Evolutionary conservation across 1,140 invertebrate genomes (phyloP).

Genomic region (Ridgeia piscesae): DNA sequence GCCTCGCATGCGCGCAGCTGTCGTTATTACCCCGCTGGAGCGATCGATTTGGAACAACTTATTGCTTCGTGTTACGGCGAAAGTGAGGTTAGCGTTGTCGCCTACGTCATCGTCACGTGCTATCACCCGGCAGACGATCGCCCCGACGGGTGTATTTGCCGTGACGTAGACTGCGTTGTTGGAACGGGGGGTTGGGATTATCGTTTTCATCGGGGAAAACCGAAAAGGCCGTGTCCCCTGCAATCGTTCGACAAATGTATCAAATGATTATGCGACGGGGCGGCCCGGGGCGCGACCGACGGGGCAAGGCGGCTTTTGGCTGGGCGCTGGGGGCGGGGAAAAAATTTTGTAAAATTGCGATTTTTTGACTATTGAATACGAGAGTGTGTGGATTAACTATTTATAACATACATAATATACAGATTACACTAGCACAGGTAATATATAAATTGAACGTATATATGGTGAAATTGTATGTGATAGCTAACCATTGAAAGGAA

Average conservation of each 20-base stretch:
- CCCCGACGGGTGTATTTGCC: background rate
- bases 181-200: conserved; percentile 25
- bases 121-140: conserved; percentile 15
- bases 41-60: background rate
- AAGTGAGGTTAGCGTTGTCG: conserved; percentile 22
- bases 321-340: no score
- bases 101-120: conserved; percentile 25
- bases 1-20: background rate
- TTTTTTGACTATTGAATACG: no score
- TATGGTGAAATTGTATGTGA: no score
- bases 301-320: no score
- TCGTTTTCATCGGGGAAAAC: conserved; percentile 29
- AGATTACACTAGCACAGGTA: background rate
- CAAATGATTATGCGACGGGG: no score
- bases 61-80: background rate
- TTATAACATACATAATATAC: background rate
- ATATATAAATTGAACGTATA: no score
- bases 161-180: conserved; percentile 26
- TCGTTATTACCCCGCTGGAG: background rate
- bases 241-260: no score
- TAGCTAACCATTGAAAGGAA: no score
- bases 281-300: no score
- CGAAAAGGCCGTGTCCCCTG: no score
- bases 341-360: no score
- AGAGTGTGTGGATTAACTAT: background rate